phyloP scores from a whole-genome alignment of 2,888 invertebrate species.

The Encarsia formosa region DNA sequence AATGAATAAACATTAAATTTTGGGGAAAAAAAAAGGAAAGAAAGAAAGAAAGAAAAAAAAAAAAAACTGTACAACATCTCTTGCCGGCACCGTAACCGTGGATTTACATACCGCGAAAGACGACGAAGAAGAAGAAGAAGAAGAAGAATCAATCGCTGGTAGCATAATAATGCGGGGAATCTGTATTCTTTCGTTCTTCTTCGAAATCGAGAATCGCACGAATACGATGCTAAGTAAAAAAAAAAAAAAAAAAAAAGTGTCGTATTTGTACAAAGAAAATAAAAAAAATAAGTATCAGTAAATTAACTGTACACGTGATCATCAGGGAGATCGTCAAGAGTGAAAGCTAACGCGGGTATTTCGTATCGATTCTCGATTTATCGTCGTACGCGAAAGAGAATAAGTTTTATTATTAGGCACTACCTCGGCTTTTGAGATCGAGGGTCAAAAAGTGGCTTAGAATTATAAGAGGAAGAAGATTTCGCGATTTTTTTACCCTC shows the following conservation, averaged over 20 bases:
- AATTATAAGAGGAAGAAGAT: too few relatives aligned
- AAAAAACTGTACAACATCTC: slow-evolving; percentile 3
- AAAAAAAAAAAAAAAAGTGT: neutral
- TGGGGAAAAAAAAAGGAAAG: too few relatives aligned
- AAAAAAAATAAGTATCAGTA: neutral
- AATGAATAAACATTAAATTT: too few relatives aligned
- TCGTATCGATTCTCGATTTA: neutral
- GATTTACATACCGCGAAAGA: slow-evolving; percentile 12
- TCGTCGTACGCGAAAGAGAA: too few relatives aligned
- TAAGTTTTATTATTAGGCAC: too few relatives aligned
- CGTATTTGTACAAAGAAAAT: neutral
- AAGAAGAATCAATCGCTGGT: slow-evolving; percentile 21
- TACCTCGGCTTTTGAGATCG: too few relatives aligned
- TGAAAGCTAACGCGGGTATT: slow-evolving; percentile 15
- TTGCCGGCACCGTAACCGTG: slow-evolving; percentile 15
- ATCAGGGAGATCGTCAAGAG: slow-evolving; percentile 19
- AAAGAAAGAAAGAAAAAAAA: slow-evolving; percentile 18
- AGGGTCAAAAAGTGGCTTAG: too few relatives aligned
- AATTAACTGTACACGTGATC: neutral
- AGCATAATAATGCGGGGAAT: slow-evolving; percentile 27
- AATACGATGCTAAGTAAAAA: neutral
- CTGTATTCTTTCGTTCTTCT: slow-evolving; percentile 9
- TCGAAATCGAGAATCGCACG: slow-evolving; percentile 18
- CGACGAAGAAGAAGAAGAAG: too few relatives aligned
- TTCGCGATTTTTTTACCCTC: too few relatives aligned